Evolutionary conservation across 2,797 vertebrate genomes (phyloP).

Genomic region (Pseudochirops cupreus): DNA sequence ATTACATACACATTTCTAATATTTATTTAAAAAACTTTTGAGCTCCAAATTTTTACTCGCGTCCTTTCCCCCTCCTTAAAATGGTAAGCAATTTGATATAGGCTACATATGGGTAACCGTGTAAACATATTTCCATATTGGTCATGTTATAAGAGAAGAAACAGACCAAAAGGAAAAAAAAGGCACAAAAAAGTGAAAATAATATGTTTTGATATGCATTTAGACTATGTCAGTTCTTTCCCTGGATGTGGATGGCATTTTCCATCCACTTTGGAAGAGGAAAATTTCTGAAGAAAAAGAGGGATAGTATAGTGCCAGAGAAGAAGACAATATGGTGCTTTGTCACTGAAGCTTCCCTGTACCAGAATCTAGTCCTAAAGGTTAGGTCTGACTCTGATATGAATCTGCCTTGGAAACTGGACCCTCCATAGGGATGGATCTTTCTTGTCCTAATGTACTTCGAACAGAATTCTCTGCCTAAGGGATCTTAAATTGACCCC

Average conservation of each 20-base stretch:
- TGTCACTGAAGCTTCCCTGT: not conserved
- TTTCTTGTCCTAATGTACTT: not conserved
- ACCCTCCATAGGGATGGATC: not conserved
- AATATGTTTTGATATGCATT: too few relatives aligned
- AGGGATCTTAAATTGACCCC: not conserved
- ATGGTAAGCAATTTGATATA: not conserved
- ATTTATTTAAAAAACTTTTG: not conserved
- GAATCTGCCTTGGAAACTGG: not conserved
- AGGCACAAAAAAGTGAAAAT: not conserved
- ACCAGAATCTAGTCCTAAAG: not conserved
- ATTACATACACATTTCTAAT: not conserved
- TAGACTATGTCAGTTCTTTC: not conserved
- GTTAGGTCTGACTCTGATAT: not conserved
- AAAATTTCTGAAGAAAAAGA: not conserved
- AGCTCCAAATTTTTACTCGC: not conserved
- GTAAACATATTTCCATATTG: not conserved
- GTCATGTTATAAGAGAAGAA: not conserved
- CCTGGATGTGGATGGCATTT: not conserved
- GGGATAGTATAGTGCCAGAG: not conserved
- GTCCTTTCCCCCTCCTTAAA: not conserved
- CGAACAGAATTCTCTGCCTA: not conserved
- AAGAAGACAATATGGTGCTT: not conserved
- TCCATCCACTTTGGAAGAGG: not conserved
- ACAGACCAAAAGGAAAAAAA: not conserved
- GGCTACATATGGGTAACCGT: not conserved